Conservation (phyloP, 1,140 invertebrate genomes). For the Steinernema khuongi region DNA sequence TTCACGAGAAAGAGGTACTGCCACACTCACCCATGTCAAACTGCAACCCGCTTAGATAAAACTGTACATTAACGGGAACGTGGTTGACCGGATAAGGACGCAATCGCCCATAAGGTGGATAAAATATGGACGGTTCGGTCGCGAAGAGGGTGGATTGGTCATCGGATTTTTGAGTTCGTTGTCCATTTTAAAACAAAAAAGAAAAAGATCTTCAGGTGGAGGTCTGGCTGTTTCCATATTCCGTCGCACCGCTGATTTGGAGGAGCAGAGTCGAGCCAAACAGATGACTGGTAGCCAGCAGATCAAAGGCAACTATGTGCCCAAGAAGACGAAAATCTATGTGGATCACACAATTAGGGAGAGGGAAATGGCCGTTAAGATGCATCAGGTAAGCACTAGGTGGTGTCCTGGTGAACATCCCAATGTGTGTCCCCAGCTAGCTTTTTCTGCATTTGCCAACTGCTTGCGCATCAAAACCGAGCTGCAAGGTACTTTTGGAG, state of each 20-base stretch:
- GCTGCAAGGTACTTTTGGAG: background rate
- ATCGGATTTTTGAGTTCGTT: conserved; percentile 20
- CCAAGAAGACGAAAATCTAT: background rate
- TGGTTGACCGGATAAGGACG: conserved; percentile 14
- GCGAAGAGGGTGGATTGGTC: conserved; percentile 21
- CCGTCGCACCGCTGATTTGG: background rate
- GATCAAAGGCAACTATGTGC: background rate
- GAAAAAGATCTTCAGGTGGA: background rate
- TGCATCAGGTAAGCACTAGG: background rate
- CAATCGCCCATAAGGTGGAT: conserved; percentile 23
- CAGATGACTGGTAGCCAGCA: background rate
- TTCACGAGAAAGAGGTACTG: conserved; percentile 19
- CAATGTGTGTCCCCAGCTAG: background rate
- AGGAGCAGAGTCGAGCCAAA: background rate
- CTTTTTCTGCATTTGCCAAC: no score
- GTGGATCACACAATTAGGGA: background rate
- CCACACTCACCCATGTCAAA: background rate
- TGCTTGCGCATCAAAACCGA: background rate
- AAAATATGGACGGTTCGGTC: conserved; percentile 27
- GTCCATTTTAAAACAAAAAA: background rate
- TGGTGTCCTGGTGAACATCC: background rate
- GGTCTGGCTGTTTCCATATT: background rate
- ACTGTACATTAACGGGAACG: conserved; percentile 20
- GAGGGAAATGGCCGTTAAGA: background rate
- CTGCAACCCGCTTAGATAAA: background rate